Evolutionary conservation across 2,888 invertebrate genomes (phyloP), one percentile per base, ranked within the genome.

Genomic region (Philereme transversata): DNA sequence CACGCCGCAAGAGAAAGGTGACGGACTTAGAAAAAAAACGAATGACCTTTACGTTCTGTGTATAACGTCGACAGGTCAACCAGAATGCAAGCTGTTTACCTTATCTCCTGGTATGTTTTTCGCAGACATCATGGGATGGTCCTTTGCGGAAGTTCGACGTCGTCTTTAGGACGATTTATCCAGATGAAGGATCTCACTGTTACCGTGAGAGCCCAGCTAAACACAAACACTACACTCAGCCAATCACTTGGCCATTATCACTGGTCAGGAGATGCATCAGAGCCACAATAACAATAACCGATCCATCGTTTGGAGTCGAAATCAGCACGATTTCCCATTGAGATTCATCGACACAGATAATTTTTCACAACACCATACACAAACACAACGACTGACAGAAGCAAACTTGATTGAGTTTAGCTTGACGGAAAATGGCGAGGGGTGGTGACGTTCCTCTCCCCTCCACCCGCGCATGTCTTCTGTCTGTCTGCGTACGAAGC

Each of bases 81-180:
- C 11, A 51, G 58, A 62, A 57, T 57, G 57, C 41, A 49, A 48
- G 62, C 46, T 62, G 68, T 67, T 87, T 91, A 96, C 96, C 96
- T 96, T 96, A 94, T 96, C 96, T 90, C 96, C 95, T 87, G 96
- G 96, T 93, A 96, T 95, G 93, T 95, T 95, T 93, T 96, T 95
- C 86, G 94, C 94, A 93, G 95, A 95, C 95, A 96, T 96, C 90
- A 92, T 91, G 89, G 77, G 85, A 87, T 84, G 88, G 86, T 83
- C 79, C 84, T 79, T 81, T 79, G 76, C 75, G 82, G 82, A 79
- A 80, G 82, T 83, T 81, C 84, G 93, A 91, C 88, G 87, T 86
- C 87, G 89, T 89, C 88, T 86, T 86, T 82, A 74, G 83, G 89
- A 88, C 90, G 88, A 88, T 84, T 81, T 87, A 90, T 90, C 90